A percentile compares a stretch with the other conserved stretches of the same genome.
Evolutionary conservation across 2,797 vertebrate genomes (phyloP).

Genomic region (Pipistrellus pygmaeus): DNA sequence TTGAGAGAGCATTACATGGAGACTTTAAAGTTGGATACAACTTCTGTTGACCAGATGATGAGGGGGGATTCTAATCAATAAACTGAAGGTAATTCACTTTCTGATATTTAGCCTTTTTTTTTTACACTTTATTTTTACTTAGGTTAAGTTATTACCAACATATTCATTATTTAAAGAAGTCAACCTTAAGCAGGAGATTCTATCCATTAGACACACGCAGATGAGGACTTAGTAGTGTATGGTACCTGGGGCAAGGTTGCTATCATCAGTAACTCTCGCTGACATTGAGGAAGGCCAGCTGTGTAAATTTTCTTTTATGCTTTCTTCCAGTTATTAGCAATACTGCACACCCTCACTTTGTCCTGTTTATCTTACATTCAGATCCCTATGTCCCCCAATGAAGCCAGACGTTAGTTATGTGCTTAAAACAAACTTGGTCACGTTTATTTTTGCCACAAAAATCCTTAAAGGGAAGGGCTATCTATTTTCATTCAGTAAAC

Average conservation of each 20-base stretch:
- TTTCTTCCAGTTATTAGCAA: not conserved
- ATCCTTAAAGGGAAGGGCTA: not conserved
- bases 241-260: not conserved
- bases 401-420: not conserved
- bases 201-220: not conserved
- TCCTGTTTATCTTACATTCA: not conserved
- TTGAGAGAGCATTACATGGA: not conserved
- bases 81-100: not conserved
- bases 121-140: slow-evolving; percentile 12
- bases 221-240: not conserved
- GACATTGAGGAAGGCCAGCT: not conserved
- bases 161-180: slow-evolving; percentile 19
- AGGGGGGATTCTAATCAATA: not conserved
- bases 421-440: not conserved
- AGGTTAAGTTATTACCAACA: slow-evolving; percentile 36
- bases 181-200: not conserved
- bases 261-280: not conserved
- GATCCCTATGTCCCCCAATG: not conserved
- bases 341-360: not conserved
- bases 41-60: not conserved
- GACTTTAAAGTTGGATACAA: not conserved
- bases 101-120: not conserved
- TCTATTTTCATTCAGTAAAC: not conserved
- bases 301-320: not conserved
- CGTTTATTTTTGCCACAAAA: not conserved